Percentiles rank a stretch among this genome's conserved stretches.
These are phyloP conservation scores for Lumbricus terrestris DNA, from an alignment of 2,888 invertebrate species.

Conservation along the genomic window DNA sequence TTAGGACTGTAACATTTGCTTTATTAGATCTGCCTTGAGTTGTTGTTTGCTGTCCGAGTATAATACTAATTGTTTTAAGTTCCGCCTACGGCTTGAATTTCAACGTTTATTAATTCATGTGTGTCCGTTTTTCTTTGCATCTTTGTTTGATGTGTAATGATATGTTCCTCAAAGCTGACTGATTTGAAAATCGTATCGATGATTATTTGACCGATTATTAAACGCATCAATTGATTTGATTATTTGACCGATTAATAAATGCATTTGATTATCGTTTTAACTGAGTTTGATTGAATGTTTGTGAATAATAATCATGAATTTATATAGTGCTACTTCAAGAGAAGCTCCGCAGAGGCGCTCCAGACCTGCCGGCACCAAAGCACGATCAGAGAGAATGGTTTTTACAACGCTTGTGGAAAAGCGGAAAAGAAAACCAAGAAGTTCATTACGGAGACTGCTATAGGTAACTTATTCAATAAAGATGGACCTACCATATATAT, in stretches of 20 bases:
- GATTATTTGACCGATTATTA: background rate
- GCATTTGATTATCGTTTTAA: too few relatives aligned
- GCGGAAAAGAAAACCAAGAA: too few relatives aligned
- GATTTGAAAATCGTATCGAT: background rate
- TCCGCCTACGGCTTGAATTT: background rate
- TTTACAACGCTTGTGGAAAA: too few relatives aligned
- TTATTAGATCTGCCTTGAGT: background rate
- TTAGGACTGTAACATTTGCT: background rate
- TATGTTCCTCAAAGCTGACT: background rate
- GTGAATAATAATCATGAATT: too few relatives aligned
- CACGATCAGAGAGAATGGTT: too few relatives aligned
- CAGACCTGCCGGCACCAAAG: too few relatives aligned
- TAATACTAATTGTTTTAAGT: background rate
- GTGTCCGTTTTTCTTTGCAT: background rate
- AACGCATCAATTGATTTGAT: too few relatives aligned
- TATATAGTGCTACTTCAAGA: too few relatives aligned
- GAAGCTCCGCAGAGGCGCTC: too few relatives aligned
- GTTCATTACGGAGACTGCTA: too few relatives aligned
- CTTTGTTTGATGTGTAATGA: background rate
- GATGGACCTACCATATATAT: too few relatives aligned
- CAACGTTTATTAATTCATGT: background rate
- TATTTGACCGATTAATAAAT: background rate
- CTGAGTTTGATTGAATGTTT: background rate
- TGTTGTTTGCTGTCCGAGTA: background rate
- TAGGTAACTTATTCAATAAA: too few relatives aligned